phyloP scores from a whole-genome alignment of 2,797 vertebrate species.

The Graptemys geographica region DNA sequence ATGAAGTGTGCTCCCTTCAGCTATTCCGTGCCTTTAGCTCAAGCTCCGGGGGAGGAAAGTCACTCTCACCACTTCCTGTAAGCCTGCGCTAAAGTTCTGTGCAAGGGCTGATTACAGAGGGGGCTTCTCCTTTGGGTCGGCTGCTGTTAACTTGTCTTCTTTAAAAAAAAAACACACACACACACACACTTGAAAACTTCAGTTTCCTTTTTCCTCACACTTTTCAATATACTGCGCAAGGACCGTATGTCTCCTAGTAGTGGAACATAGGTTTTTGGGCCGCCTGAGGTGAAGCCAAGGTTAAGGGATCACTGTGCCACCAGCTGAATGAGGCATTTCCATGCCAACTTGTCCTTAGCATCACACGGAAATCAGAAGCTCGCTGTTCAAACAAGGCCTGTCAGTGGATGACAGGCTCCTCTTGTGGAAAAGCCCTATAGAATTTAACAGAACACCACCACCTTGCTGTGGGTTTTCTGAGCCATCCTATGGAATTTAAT shows the following conservation, averaged over 20 bases:
- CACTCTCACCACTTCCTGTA: conserved; percentile 58
- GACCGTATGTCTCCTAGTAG: neutral
- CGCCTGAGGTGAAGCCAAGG: neutral
- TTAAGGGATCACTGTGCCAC: neutral
- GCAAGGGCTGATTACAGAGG: neutral
- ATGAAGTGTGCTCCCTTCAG: neutral
- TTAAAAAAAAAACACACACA: neutral
- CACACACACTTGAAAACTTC: neutral
- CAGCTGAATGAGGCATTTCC: neutral
- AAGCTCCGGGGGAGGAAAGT: neutral
- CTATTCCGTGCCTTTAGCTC: neutral
- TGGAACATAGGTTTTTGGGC: neutral
- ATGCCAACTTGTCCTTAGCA: neutral
- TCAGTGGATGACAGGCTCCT: neutral
- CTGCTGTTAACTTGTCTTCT: neutral
- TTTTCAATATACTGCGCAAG: conserved; percentile 22
- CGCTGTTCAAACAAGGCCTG: neutral
- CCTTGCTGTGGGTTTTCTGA: neutral
- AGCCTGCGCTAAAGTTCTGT: neutral
- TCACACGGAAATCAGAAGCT: neutral
- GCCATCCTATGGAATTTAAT: neutral
- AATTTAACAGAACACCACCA: neutral
- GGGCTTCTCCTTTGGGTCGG: neutral
- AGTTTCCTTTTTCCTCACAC: neutral
- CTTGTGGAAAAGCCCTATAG: neutral